Base-by-base conservation (phyloP, 2,113 vertebrate genomes). In the Oreocharis arfaki region DNA sequence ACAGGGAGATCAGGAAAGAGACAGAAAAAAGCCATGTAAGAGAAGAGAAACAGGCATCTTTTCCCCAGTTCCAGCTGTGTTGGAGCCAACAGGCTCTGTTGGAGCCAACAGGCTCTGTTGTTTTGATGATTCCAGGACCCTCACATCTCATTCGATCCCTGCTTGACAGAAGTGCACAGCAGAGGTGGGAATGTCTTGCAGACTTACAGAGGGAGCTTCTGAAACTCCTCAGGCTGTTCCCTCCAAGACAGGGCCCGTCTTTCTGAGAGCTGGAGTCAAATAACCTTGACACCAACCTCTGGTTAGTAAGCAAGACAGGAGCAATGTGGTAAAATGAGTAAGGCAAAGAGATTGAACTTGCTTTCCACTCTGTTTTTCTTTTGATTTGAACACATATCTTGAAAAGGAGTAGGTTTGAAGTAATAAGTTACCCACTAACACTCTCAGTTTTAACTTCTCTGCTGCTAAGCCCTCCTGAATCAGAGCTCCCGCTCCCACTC, bases 121-220 rank as follows among this genome's bases (percentile, higher is more conserved):
- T 93, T 96, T 92, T 94, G 93, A 93, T 77, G 79, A 88, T 93
- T 94, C 60, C 63, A 55, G 60, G 64, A 91, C 33, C 12, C 71
- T 80, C 2, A 0, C 33, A 27, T 79, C 81, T 87, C 88, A 82
- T 85, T 93, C 94, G 67, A 75, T 60, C 70, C 44, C 84, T 61
- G 79, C 83, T 73, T 65, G 70, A 73, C 42, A 53, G 24, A 92
- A 88, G 46, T 8, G 50, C 46, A 63, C 42, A 52, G 83, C 68
- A 81, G 80, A 95, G 86, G 63, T 86, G 42, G 61, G 52, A 92
- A 77, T 0, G 3, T 30, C 79, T 52, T 70, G 68, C 46, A 90
- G 78, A 63, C 33, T n/a, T 68, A 32, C 12, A 68, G 63, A 80
- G 46, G 33, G n/a, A 95, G 20, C 75, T 92, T 78, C 73, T 74